Evolutionary conservation across 1,140 invertebrate genomes (phyloP).

Genomic region (Diprion similis): DNA sequence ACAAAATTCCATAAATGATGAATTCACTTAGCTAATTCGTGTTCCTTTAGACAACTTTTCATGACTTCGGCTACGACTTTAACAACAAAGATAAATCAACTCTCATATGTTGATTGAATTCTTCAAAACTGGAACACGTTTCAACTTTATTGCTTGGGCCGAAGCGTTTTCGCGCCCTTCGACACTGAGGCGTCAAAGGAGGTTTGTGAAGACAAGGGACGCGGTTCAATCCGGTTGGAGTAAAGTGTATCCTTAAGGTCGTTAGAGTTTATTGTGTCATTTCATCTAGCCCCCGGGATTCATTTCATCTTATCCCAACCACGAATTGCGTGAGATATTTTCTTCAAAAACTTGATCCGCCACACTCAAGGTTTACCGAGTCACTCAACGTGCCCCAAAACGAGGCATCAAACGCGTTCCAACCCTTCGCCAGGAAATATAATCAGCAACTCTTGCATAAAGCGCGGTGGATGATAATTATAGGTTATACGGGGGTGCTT

Average conservation of each 20-base stretch:
- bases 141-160: background rate
- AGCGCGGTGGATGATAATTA: background rate
- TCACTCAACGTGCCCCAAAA: background rate
- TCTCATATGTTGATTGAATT: background rate
- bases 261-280: slow-evolving; percentile 10
- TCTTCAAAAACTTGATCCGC: slow-evolving; percentile 15
- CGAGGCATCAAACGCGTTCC: background rate
- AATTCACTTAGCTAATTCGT: background rate
- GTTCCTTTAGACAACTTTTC: background rate
- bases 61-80: background rate
- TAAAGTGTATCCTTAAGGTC: background rate
- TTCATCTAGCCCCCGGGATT: background rate
- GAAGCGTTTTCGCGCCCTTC: background rate
- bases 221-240: background rate
- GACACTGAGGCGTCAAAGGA: background rate
- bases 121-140: background rate
- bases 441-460: background rate
- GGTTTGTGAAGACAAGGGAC: background rate
- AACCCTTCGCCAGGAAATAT: background rate
- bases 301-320: slow-evolving; percentile 1
- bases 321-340: slow-evolving; percentile 11
- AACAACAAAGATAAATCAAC: background rate
- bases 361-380: slow-evolving; percentile 6
- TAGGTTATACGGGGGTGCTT: no score
- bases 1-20: background rate